Evolutionary conservation across 1,140 invertebrate species (phyloP).

Genomic region (Tachypleus tridentatus): DNA sequence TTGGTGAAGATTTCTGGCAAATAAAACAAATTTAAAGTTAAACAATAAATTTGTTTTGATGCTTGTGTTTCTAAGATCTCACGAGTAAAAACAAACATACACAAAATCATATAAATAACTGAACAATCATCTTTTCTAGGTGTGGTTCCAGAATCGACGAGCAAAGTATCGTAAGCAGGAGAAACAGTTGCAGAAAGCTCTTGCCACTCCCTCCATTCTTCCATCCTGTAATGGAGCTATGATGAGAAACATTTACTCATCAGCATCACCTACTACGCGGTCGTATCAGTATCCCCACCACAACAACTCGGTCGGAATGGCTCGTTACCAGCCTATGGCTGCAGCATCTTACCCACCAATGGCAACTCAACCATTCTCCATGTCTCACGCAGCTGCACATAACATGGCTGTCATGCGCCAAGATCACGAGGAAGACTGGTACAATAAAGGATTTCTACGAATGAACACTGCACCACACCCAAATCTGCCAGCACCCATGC

Average conservation of each 20-base stretch:
- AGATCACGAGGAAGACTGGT: conserved; percentile 94
- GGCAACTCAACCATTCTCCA: conserved; percentile 77
- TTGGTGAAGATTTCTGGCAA: no score
- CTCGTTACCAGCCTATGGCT: conserved; percentile 84
- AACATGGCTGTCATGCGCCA: conserved; percentile 76
- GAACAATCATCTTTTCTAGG: conserved; percentile 38
- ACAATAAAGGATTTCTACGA: conserved; percentile 92
- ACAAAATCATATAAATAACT: no score
- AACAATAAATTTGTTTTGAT: no score
- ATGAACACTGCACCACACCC: conserved; percentile 89
- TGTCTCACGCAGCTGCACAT: conserved; percentile 65
- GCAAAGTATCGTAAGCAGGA: conserved; percentile 94
- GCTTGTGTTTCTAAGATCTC: no score
- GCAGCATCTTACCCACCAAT: conserved; percentile 78
- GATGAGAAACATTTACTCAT: conserved; percentile 92
- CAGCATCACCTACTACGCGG: conserved; percentile 28
- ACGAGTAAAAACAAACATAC: no score
- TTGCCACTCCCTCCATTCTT: conserved; percentile 55
- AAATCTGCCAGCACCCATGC: conserved; percentile 66
- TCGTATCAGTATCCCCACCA: conserved; percentile 82
- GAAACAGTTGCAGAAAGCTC: conserved; percentile 82
- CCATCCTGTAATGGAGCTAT: conserved; percentile 87
- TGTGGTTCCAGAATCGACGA: conserved; percentile 92
- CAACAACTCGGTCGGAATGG: conserved; percentile 59
- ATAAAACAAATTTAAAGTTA: no score